phyloP scores from a whole-genome alignment of 2,113 vertebrate genomes.

The Aptenodytes patagonicus region DNA sequence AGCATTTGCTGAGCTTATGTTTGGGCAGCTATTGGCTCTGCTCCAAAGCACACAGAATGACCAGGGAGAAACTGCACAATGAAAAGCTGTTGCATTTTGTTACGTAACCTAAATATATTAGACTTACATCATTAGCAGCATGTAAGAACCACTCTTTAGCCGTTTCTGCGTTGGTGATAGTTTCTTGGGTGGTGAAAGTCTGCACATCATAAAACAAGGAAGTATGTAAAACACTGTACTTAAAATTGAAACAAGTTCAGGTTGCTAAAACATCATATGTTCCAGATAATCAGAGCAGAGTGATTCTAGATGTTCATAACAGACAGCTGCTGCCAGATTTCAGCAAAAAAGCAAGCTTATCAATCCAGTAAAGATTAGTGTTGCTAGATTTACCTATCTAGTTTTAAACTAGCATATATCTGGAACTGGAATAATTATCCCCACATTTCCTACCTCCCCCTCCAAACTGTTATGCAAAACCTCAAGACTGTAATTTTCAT shows the following conservation, averaged over 20 bases:
- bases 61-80: not conserved
- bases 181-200: slow-evolving; percentile 99
- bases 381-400: not conserved
- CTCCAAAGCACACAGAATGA: not conserved
- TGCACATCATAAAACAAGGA: slow-evolving; percentile 28
- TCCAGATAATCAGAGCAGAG: not conserved
- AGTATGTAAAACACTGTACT: not conserved
- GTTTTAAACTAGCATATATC: not conserved
- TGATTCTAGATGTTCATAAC: not conserved
- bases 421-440: not conserved
- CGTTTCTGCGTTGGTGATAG: slow-evolving; percentile 97
- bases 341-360: not conserved
- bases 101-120: not conserved
- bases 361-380: not conserved
- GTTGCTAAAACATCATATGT: not conserved
- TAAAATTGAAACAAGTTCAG: not conserved
- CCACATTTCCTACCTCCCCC: not conserved
- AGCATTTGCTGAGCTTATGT: not conserved
- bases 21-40: not conserved
- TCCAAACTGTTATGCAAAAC: not conserved
- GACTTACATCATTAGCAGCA: slow-evolving; percentile 88
- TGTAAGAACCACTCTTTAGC: slow-evolving; percentile 93
- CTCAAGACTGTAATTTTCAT: not conserved
- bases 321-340: not conserved
- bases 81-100: not conserved